phyloP scores from a whole-genome alignment of 2,113 vertebrate species.

The Thamnophis sirtalis region DNA sequence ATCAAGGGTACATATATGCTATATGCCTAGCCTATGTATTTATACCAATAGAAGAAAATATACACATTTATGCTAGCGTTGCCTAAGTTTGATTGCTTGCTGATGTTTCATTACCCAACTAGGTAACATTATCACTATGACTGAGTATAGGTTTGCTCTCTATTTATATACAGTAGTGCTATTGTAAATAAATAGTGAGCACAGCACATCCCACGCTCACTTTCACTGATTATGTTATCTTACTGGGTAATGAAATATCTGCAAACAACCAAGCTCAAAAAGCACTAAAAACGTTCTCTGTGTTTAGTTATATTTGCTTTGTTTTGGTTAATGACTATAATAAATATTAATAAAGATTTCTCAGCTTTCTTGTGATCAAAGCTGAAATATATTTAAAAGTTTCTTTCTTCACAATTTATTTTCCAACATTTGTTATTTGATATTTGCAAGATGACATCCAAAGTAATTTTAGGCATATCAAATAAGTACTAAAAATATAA shows the following conservation, averaged over 20 bases:
- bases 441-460: not conserved
- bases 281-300: not conserved
- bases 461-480: not conserved
- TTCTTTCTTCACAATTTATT: not conserved
- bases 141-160: not conserved
- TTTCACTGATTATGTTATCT: not conserved
- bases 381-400: not conserved
- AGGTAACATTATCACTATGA: not conserved
- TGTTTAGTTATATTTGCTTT: not conserved
- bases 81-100: not conserved
- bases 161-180: not conserved
- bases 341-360: not conserved
- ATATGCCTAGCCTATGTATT: too few species aligned
- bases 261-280: not conserved
- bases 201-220: not conserved
- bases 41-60: too few species aligned
- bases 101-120: not conserved
- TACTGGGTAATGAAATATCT: not conserved
- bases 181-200: not conserved
- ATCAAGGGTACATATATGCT: too few species aligned
- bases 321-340: not conserved
- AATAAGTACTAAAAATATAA: not conserved
- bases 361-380: not conserved
- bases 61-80: not conserved
- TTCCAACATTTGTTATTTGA: not conserved